Percentiles rank a stretch among this genome's conserved stretches.
Evolutionary conservation across 2,797 vertebrate genomes (phyloP).

Genomic region (Danio tinwini): DNA sequence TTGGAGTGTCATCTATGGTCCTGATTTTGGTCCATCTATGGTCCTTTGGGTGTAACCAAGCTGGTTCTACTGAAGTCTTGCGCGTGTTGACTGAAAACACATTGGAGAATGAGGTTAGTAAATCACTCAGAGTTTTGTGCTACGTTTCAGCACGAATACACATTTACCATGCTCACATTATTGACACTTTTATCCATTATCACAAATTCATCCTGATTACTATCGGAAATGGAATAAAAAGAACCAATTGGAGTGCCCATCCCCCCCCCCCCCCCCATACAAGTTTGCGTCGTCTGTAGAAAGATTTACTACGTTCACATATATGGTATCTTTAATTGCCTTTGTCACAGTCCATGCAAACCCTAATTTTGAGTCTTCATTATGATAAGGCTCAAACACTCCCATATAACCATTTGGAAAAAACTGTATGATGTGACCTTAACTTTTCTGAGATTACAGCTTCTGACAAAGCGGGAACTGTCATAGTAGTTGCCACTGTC

Average conservation of each 20-base stretch:
- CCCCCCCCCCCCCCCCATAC: too few relatives aligned
- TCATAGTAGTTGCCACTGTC: background rate
- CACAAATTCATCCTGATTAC: background rate
- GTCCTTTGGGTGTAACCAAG: background rate
- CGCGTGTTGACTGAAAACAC: slow-evolving; percentile 9
- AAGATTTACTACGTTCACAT: background rate
- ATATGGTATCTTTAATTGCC: background rate
- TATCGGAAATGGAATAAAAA: background rate
- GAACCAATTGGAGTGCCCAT: background rate
- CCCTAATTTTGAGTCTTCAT: background rate
- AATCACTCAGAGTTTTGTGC: background rate
- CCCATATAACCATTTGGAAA: background rate
- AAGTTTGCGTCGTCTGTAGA: background rate
- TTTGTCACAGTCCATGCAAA: background rate
- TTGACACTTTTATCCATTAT: background rate
- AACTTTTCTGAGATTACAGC: background rate
- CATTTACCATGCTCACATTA: background rate
- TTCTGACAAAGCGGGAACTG: background rate
- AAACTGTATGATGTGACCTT: background rate
- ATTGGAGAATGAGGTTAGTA: background rate
- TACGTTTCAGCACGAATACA: background rate
- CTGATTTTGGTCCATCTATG: slow-evolving; percentile 7
- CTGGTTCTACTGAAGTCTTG: background rate
- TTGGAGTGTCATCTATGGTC: background rate
- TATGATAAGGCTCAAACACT: background rate